phyloP scores from a whole-genome alignment of 2,888 invertebrate genomes.

The Dasypolia templi region DNA sequence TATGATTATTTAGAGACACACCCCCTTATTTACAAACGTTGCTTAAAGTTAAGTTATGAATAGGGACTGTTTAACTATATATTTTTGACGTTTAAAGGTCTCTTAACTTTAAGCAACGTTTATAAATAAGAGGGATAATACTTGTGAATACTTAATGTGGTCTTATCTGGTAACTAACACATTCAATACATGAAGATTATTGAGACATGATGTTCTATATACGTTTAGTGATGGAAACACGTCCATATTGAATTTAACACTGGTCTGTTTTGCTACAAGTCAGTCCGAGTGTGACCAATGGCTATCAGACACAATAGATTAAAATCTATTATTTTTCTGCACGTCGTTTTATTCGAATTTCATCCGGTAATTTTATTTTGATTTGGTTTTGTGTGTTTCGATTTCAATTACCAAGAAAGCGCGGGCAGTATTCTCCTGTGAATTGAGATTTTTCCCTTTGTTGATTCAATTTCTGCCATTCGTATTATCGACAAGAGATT shows the following conservation, averaged over 20 bases:
- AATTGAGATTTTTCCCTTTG: constrained; percentile 21
- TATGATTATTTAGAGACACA: not conserved
- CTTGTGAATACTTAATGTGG: too few relatives aligned
- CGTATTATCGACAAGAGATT: constrained; percentile 21
- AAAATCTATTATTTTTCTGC: constrained; percentile 20
- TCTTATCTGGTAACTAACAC: too few relatives aligned
- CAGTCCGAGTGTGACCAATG: not conserved
- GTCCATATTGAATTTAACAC: not conserved
- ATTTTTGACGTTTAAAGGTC: too few relatives aligned
- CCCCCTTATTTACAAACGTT: too few relatives aligned
- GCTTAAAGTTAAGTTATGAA: too few relatives aligned
- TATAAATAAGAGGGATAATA: too few relatives aligned
- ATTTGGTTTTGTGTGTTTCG: constrained; percentile 39
- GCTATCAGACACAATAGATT: constrained; percentile 15
- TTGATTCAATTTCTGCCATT: constrained; percentile 17
- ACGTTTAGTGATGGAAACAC: not conserved
- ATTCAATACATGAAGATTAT: too few relatives aligned
- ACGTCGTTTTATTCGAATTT: constrained; percentile 14
- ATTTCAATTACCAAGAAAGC: constrained; percentile 39
- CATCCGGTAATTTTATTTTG: constrained; percentile 30
- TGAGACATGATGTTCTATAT: too few relatives aligned
- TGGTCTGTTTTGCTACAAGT: not conserved
- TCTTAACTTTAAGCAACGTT: too few relatives aligned
- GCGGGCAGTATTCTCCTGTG: constrained; percentile 1
- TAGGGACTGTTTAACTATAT: too few relatives aligned